Evolutionary conservation across 2,888 invertebrate genomes (phyloP).

Genomic region (Onchidella celtica): DNA sequence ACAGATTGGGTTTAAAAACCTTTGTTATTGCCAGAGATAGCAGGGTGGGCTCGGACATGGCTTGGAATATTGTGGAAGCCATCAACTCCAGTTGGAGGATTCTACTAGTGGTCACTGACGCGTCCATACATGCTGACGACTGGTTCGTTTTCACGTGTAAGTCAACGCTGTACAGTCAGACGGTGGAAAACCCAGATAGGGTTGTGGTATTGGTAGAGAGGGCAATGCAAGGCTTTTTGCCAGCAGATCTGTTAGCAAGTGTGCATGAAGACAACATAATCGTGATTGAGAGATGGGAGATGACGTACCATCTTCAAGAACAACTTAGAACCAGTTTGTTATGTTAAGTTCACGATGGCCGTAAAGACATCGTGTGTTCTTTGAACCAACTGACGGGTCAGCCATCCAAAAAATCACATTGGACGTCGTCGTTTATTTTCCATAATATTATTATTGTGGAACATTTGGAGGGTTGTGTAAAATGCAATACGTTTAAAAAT

Average conservation of each 20-base stretch:
- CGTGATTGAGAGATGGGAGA: background rate
- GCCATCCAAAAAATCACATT: too few species aligned
- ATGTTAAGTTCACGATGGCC: too few species aligned
- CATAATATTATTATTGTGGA: too few species aligned
- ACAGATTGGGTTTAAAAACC: background rate
- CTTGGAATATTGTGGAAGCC: constrained; percentile 15
- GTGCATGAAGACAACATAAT: constrained; percentile 21
- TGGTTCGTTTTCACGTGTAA: constrained; percentile 19
- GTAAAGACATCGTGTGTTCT: too few species aligned
- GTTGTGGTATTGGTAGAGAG: constrained; percentile 23
- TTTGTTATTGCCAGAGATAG: background rate
- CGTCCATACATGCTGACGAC: constrained; percentile 7
- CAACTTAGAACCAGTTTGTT: background rate
- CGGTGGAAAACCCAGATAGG: background rate
- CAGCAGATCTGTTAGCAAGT: background rate
- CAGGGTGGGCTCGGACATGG: background rate
- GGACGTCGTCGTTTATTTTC: too few species aligned
- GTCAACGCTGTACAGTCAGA: constrained; percentile 24
- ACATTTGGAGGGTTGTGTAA: too few species aligned
- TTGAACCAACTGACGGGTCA: too few species aligned
- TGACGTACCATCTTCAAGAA: constrained; percentile 4
- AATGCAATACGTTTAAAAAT: too few species aligned
- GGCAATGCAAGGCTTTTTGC: background rate
- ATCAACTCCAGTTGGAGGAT: constrained; percentile 34
- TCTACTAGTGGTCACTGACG: constrained; percentile 5